Evolutionary conservation across 2,888 invertebrate species (phyloP).

Genomic region (Nowickia ferox): DNA sequence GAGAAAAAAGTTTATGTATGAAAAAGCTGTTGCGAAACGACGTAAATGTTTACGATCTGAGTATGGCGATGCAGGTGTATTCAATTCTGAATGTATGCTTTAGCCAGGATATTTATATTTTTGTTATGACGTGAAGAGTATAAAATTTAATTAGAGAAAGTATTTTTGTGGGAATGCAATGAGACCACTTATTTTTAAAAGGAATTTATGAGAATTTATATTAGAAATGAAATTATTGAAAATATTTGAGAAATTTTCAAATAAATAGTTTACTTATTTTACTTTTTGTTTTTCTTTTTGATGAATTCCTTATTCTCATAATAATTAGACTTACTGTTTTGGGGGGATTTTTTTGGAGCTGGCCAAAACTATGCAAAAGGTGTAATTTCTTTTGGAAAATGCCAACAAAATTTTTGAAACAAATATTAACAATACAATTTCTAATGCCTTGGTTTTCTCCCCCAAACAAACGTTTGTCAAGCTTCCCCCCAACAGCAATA

Average conservation of each 20-base stretch:
- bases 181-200: background rate
- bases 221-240: too few relatives aligned
- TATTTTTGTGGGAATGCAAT: background rate
- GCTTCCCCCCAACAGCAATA: slow-evolving; percentile 4
- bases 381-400: slow-evolving; percentile 37
- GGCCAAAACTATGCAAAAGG: slow-evolving; percentile 45
- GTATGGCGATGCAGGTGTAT: slow-evolving; percentile 19
- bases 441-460: slow-evolving; percentile 16
- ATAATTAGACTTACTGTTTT: background rate
- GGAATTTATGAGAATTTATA: too few relatives aligned
- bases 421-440: slow-evolving; percentile 49
- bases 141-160: slow-evolving; percentile 42
- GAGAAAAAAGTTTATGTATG: background rate
- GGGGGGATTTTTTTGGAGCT: background rate
- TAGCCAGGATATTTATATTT: background rate
- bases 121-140: background rate
- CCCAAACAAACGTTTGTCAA: slow-evolving; percentile 18
- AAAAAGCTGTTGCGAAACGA: slow-evolving; percentile 39
- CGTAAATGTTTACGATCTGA: slow-evolving; percentile 50
- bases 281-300: too few relatives aligned
- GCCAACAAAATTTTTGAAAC: slow-evolving; percentile 1
- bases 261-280: too few relatives aligned
- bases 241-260: too few relatives aligned
- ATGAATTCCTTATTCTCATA: background rate
- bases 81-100: background rate